These are phyloP conservation scores for Catostomus latipinnis DNA, from an alignment of 2,797 vertebrate genomes.

Conservation along the genomic window DNA sequence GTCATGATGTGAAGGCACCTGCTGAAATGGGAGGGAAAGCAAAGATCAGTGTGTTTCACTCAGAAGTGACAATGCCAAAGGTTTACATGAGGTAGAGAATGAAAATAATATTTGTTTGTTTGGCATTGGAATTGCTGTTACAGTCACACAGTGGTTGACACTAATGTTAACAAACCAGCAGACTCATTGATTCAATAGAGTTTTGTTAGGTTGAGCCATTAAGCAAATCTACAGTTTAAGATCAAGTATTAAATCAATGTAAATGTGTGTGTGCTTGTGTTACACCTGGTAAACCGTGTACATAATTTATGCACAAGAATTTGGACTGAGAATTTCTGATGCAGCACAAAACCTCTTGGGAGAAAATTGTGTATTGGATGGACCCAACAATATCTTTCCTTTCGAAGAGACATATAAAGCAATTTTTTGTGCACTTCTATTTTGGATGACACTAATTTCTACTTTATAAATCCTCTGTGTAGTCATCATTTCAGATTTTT, in stretches of 20 bases:
- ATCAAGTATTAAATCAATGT: not conserved
- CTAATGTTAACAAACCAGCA: not conserved
- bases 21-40: constrained; percentile 47
- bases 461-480: not conserved
- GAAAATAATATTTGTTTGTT: not conserved
- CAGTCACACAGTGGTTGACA: not conserved
- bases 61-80: not conserved
- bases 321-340: not conserved
- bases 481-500: constrained; percentile 8
- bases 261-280: not conserved
- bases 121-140: not conserved
- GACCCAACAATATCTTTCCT: too few relatives aligned
- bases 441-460: not conserved
- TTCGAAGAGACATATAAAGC: too few relatives aligned
- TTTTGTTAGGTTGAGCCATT: not conserved
- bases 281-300: not conserved
- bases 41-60: not conserved
- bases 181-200: not conserved
- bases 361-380: not conserved
- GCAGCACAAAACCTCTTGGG: not conserved
- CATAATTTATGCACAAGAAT: constrained; percentile 6
- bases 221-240: not conserved
- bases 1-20: constrained; percentile 61
- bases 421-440: not conserved
- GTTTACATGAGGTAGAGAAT: not conserved